Conservation (phyloP, 2,888 invertebrate species). For the Reticulitermes lucifugus region DNA sequence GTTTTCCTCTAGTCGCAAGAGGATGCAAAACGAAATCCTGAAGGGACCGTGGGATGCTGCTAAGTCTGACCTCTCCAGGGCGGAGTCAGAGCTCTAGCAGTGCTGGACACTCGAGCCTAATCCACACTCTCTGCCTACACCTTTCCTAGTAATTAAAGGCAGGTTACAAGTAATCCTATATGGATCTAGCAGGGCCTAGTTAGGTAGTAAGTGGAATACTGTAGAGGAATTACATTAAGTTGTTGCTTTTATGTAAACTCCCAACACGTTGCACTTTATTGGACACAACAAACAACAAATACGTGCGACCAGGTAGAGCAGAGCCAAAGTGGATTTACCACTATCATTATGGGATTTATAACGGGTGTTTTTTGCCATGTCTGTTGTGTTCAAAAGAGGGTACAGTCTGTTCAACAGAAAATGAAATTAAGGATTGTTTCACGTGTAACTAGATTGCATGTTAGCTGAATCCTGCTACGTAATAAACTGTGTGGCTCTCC, state of each 20-base stretch:
- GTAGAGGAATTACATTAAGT: background rate
- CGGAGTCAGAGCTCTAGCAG: no score
- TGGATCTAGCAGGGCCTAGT: background rate
- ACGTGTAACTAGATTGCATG: no score
- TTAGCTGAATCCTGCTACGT: no score
- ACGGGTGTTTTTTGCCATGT: conserved; percentile 26
- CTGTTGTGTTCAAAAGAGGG: background rate
- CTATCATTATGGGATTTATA: conserved; percentile 47
- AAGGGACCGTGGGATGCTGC: background rate
- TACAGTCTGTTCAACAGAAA: background rate
- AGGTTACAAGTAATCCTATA: conserved; percentile 30
- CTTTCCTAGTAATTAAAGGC: conserved; percentile 41
- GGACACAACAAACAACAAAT: conserved; percentile 43
- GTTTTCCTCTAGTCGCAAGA: background rate
- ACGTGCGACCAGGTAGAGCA: conserved; percentile 26
- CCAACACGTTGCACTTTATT: conserved; percentile 39
- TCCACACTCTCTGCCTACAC: conserved; percentile 9
- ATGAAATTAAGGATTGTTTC: background rate
- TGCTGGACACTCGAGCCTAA: conserved; percentile 18
- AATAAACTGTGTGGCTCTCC: no score
- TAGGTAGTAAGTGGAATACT: background rate
- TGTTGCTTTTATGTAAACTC: conserved; percentile 21
- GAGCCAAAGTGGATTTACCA: conserved; percentile 40
- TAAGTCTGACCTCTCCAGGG: conserved; percentile 5
- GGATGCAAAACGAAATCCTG: conserved; percentile 17